Evolutionary conservation across 35 echinoderm and acorn worm genomes (phyloP).

Genomic region (Ophioderma brevispina): DNA sequence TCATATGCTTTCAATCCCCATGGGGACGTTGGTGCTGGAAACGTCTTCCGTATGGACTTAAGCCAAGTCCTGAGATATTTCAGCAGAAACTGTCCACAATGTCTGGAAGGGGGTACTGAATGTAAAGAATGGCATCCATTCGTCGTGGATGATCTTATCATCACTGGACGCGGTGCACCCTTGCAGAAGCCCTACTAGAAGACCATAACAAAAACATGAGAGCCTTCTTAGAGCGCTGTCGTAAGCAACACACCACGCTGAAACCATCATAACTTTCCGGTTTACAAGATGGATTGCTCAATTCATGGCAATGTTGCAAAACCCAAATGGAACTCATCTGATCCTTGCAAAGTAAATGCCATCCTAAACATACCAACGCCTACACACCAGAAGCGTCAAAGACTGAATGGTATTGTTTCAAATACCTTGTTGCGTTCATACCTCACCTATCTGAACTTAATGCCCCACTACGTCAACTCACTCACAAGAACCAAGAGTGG

Average conservation of each 20-base stretch:
- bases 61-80: conserved; percentile 32
- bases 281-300: conserved; percentile 24
- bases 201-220: conserved; percentile 54
- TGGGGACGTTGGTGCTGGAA: conserved; percentile 31
- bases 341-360: too few relatives aligned
- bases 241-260: conserved; percentile 31
- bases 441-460: conserved; percentile 40
- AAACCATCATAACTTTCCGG: conserved; percentile 59
- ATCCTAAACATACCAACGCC: conserved; percentile 33
- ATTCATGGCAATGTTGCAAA: conserved; percentile 51
- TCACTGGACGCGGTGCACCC: conserved; percentile 14
- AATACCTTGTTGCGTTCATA: conserved; percentile 38
- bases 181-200: conserved; percentile 23
- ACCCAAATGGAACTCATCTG: background rate
- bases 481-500: too few relatives aligned
- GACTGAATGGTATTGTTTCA: conserved; percentile 43
- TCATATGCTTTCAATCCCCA: conserved; percentile 26
- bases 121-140: background rate
- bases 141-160: conserved; percentile 7
- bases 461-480: conserved; percentile 48
- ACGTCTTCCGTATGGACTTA: conserved; percentile 37
- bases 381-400: background rate
- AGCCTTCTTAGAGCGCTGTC: conserved; percentile 30
- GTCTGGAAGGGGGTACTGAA: conserved; percentile 8
- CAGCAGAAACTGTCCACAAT: conserved; percentile 21